Base-by-base conservation (phyloP, 2,888 invertebrate species). In the Thymelicus lineola region DNA sequence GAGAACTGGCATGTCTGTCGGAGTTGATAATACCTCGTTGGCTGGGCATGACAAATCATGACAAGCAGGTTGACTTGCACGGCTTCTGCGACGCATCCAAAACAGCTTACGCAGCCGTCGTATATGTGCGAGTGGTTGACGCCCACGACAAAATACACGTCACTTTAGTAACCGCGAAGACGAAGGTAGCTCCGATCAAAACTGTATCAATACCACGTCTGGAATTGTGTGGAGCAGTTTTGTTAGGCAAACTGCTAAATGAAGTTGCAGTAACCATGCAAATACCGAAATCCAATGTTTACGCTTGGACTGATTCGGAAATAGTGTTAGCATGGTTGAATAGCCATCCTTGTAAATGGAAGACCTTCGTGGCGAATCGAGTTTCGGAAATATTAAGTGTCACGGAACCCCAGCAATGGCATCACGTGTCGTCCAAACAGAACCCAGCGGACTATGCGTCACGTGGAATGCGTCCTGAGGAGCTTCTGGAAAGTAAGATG, bases 291-390 rank as follows among this genome's bases (percentile, higher is more conserved):
- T 3, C 35, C 7, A 28, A 45, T 12, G 15, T 60, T 1, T 17
- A 20, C 12, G 42, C 42, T 6, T 55, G 65, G 65, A 74, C 78
- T 0, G 77, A 78, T 65, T 78, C 78, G 20, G 72, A 74, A 6
- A 68, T 79, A 12, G 78, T 75, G 6, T 72, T 79, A 53, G 71
- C 74, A 1, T 78, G 78, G 77, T 10, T 79, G 0, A 71, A 69
- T 3, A 72, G 73, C 10, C 74, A 75, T 42, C 77, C 79, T 7
- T 71, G 72, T 55, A 58, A 60, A 15, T 79, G 77, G 76, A 60
- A 60, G 17, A 20, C 42, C 4, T 60, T 42, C 20, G 15, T 60
- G 4, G 60, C 60, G 7, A 38, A 45, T 60, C 60, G 42, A 10
- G 57, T 57, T 2, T 57, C 57, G 28, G 57, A 57, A 14, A 57